These are phyloP conservation scores for Drosophila yooni DNA, from an alignment of 2,888 invertebrate species.

Conservation along the genomic window DNA sequence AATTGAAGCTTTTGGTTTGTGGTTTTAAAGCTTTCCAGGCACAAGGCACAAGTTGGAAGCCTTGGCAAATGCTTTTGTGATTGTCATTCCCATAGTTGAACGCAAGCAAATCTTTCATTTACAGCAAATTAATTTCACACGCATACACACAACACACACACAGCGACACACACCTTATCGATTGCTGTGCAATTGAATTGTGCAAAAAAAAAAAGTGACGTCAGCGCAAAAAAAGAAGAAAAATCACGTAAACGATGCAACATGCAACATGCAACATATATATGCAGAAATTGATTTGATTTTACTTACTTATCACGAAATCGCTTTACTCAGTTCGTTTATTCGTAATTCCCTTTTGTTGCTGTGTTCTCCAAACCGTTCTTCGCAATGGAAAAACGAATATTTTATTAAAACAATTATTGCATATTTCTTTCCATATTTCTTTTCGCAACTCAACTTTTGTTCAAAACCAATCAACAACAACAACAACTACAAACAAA, in stretches of 20 bases:
- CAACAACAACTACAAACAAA: conserved; percentile 39
- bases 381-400: conserved; percentile 25
- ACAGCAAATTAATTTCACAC: conserved; percentile 38
- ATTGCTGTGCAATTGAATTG: conserved; percentile 52
- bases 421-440: conserved; percentile 74
- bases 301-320: conserved; percentile 49
- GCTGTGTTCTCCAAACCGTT: conserved; percentile 61
- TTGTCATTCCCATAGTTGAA: conserved; percentile 51
- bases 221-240: conserved; percentile 34
- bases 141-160: conserved; percentile 17
- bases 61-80: conserved; percentile 73
- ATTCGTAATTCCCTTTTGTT: conserved; percentile 64
- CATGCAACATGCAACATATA: conserved; percentile 17
- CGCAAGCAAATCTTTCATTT: conserved; percentile 53
- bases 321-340: conserved; percentile 62
- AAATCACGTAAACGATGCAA: conserved; percentile 34
- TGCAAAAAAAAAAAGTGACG: conserved; percentile 40
- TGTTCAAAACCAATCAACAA: conserved; percentile 54
- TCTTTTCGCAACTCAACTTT: conserved; percentile 66
- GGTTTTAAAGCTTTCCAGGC: conserved; percentile 21
- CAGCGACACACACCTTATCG: conserved; percentile 30
- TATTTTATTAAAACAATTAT: conserved; percentile 54
- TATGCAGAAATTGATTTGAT: conserved; percentile 40
- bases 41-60: conserved; percentile 23
- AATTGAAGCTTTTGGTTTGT: conserved; percentile 28